Percentiles rank a stretch among this genome's conserved stretches.
phyloP scores from a whole-genome alignment of 2,888 invertebrate genomes.

The Chrysomela aeneicollis region DNA sequence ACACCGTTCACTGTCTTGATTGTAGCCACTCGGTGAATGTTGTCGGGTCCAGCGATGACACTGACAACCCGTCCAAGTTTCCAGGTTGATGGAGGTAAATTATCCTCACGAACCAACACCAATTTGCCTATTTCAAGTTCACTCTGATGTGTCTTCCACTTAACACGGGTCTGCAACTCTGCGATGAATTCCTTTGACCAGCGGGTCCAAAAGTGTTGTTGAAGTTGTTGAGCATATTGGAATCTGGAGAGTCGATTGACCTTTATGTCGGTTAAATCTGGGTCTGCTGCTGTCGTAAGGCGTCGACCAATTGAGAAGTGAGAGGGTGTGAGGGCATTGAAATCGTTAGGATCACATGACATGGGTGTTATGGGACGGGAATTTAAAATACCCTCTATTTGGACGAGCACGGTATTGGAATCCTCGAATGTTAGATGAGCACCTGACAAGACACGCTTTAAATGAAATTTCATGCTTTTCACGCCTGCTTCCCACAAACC shows the following conservation, averaged over 20 bases:
- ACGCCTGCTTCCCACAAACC: slow-evolving; percentile 42
- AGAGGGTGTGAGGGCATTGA: slow-evolving; percentile 45
- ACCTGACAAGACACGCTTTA: slow-evolving; percentile 28
- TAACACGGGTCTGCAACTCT: slow-evolving; percentile 19
- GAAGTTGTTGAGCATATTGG: slow-evolving; percentile 4
- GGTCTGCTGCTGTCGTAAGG: slow-evolving; percentile 32
- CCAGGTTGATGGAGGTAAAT: slow-evolving; percentile 12
- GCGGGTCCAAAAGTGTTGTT: slow-evolving; percentile 23
- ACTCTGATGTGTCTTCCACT: slow-evolving; percentile 24
- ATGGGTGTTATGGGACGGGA: slow-evolving; percentile 47
- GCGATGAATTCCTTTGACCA: slow-evolving; percentile 23
- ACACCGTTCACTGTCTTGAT: not conserved
- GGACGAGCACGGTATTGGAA: slow-evolving; percentile 36
- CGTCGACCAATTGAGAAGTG: slow-evolving; percentile 48
- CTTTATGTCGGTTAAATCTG: slow-evolving; percentile 9
- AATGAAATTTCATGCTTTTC: slow-evolving; percentile 38
- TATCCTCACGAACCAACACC: slow-evolving; percentile 22
- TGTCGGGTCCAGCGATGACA: slow-evolving; percentile 19
- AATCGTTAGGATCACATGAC: slow-evolving; percentile 42
- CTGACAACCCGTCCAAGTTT: slow-evolving; percentile 17
- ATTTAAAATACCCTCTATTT: slow-evolving; percentile 50
- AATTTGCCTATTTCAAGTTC: slow-evolving; percentile 1
- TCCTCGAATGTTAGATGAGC: slow-evolving; percentile 35
- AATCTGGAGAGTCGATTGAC: slow-evolving; percentile 19
- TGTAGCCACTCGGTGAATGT: slow-evolving; percentile 14